These are phyloP conservation scores for Orchesella cincta DNA, from an alignment of 1,140 invertebrate genomes.

Conservation along the genomic window DNA sequence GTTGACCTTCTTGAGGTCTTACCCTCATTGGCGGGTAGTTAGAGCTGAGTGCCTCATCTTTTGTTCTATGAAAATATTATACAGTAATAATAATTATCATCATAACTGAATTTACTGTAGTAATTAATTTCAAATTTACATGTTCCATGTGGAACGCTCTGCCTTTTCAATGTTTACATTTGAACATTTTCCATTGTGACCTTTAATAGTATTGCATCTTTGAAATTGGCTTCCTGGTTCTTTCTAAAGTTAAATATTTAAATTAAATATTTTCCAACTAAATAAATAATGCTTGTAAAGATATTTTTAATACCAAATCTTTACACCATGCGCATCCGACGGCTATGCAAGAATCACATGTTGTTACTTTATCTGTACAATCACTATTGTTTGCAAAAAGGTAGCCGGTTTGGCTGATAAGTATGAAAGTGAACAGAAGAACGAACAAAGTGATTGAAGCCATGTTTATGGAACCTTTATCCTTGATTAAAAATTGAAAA, in stretches of 20 bases:
- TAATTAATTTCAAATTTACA: conserved; percentile 17
- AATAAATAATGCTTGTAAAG: not conserved
- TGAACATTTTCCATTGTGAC: conserved; percentile 15
- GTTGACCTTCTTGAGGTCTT: conserved; percentile 14
- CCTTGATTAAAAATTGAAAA: too few species aligned
- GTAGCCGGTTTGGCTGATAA: too few species aligned
- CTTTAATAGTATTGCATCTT: conserved; percentile 35
- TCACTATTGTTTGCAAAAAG: too few species aligned
- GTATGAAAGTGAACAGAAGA: too few species aligned
- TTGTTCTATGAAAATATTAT: conserved; percentile 2
- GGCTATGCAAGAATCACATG: conserved; percentile 35
- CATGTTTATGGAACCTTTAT: too few species aligned
- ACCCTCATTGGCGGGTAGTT: conserved; percentile 24
- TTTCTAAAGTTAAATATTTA: conserved; percentile 15
- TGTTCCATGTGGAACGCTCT: not conserved
- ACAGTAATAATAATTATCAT: too few species aligned
- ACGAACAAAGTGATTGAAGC: too few species aligned
- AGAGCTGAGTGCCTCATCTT: not conserved
- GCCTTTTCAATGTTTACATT: conserved; percentile 22
- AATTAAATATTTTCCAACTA: not conserved
- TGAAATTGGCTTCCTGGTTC: not conserved
- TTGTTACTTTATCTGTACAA: too few species aligned
- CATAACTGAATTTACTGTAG: too few species aligned
- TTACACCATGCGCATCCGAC: conserved; percentile 42
- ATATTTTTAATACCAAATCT: conserved; percentile 28